A percentile compares a stretch with the other conserved stretches of the same genome.
Conservation (phyloP, 2,797 vertebrate genomes). For the Pseudocheirus occidentalis region DNA sequence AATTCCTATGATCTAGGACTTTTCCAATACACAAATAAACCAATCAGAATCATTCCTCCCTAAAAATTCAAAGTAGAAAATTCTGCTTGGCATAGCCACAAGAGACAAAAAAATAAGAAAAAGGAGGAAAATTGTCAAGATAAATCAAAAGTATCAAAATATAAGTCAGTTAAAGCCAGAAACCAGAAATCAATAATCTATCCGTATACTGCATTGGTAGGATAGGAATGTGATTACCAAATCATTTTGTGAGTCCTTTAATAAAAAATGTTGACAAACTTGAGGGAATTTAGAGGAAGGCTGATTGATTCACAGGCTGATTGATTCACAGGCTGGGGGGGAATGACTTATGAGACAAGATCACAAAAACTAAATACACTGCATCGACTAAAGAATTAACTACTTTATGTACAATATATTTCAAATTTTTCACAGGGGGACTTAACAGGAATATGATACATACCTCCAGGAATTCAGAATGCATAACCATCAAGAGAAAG, state of each 20-base stretch:
- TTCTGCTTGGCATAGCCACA: background rate
- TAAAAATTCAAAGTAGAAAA: constrained; percentile 37
- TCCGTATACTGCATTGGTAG: background rate
- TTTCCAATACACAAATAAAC: background rate
- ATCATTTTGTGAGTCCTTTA: constrained; percentile 12
- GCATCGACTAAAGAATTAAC: constrained; percentile 42
- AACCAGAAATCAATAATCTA: background rate
- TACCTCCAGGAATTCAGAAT: constrained; percentile 52
- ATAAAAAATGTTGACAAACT: constrained; percentile 23
- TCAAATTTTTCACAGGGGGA: constrained; percentile 35
- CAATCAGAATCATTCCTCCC: background rate
- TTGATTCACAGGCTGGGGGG: constrained; percentile 29
- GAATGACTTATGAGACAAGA: constrained; percentile 48
- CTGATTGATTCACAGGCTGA: constrained; percentile 32
- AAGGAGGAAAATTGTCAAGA: too few species aligned
- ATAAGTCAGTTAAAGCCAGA: background rate
- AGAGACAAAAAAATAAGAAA: background rate
- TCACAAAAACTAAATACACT: constrained; percentile 29
- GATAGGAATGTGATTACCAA: background rate
- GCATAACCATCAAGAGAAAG: constrained; percentile 29
- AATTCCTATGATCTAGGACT: background rate
- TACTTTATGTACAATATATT: background rate
- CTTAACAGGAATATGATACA: constrained; percentile 19
- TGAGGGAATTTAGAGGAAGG: constrained; percentile 35
- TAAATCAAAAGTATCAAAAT: background rate